A percentile compares a stretch with the other conserved stretches of the same genome.
phyloP scores from a whole-genome alignment of 2,888 invertebrate species.

The Heliconius erato region DNA sequence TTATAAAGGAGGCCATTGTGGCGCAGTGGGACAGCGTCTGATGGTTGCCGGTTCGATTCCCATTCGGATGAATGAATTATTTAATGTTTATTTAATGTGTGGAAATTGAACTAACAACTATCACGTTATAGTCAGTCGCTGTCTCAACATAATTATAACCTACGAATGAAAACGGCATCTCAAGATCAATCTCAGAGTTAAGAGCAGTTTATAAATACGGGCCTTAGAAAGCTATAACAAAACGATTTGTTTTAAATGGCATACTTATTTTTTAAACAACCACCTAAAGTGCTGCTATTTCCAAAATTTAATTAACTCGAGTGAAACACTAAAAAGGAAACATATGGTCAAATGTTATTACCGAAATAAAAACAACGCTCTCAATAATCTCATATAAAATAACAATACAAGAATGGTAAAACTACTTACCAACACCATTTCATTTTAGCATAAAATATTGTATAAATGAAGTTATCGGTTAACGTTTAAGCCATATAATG shows the following conservation, averaged over 20 bases:
- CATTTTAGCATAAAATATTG: not conserved
- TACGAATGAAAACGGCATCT: no score
- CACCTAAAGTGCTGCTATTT: not conserved
- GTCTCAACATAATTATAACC: no score
- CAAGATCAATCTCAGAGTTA: no score
- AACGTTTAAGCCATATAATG: conserved; percentile 11
- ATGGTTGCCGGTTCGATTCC: not conserved
- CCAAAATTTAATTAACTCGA: not conserved
- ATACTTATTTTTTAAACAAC: no score
- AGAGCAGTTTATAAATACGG: no score
- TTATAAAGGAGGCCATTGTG: not conserved
- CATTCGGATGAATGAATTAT: not conserved
- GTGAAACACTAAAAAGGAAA: not conserved
- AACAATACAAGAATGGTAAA: not conserved
- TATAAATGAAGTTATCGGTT: not conserved
- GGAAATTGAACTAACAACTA: no score
- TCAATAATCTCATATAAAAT: not conserved
- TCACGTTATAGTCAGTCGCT: no score
- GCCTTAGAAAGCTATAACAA: not conserved
- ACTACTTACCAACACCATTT: conserved; percentile 10
- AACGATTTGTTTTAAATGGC: not conserved
- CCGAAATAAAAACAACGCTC: not conserved
- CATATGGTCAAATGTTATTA: not conserved
- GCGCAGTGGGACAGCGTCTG: no score
- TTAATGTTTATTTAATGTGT: not conserved